Percentiles rank a stretch among this genome's conserved stretches.
phyloP scores from a whole-genome alignment of 2,113 vertebrate species.

The Cyprinus carpio region DNA sequence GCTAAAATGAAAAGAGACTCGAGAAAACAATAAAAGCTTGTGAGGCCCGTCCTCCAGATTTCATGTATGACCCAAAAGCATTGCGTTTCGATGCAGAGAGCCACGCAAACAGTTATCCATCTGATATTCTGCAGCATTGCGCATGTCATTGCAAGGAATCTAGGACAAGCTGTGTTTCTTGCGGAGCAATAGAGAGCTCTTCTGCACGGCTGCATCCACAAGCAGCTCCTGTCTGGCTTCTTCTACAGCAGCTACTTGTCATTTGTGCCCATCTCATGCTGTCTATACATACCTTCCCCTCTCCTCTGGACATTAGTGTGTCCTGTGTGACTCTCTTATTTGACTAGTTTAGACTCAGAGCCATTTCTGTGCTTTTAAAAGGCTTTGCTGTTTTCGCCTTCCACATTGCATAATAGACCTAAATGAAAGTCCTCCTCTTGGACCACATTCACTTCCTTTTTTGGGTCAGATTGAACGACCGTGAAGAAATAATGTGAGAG shows the following conservation, averaged over 20 bases:
- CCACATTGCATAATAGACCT: conserved; percentile 18
- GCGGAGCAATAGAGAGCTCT: conserved; percentile 32
- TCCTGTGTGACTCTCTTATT: neutral
- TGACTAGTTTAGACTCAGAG: neutral
- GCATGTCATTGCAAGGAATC: conserved; percentile 13
- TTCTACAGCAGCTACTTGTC: neutral
- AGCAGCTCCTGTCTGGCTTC: conserved; percentile 8
- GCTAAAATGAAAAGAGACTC: neutral
- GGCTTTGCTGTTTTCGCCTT: neutral
- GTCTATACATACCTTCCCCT: neutral
- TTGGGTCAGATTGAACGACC: neutral
- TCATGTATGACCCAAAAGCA: no score
- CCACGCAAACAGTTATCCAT: neutral
- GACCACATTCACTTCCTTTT: conserved; percentile 12
- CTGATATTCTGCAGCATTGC: conserved; percentile 10
- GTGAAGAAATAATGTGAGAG: neutral
- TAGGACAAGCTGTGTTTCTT: conserved; percentile 44
- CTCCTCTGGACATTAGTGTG: neutral
- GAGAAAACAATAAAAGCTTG: neutral
- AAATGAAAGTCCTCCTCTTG: conserved; percentile 22
- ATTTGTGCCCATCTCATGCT: no score
- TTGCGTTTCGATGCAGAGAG: neutral
- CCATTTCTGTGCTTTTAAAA: conserved; percentile 22
- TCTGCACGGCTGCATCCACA: conserved; percentile 38
- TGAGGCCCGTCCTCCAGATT: neutral